A percentile compares a stretch with the other conserved stretches of the same genome.
These are phyloP conservation scores for Psophia crepitans DNA, from an alignment of 2,113 vertebrate genomes.

Conservation along the genomic window DNA sequence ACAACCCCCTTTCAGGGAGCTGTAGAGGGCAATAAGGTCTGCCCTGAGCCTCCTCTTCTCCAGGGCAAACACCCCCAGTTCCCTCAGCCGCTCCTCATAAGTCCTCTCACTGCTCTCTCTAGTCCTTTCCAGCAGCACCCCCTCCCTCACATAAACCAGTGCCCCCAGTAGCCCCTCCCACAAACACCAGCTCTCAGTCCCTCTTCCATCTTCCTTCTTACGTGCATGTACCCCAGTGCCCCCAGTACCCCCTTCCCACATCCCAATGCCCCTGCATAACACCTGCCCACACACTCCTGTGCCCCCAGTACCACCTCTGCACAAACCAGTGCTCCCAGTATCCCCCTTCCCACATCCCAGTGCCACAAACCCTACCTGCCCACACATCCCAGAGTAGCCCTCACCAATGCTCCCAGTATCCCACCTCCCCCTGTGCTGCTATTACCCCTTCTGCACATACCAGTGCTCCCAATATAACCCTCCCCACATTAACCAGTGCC, in stretches of 20 bases:
- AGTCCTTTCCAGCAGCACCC: neutral
- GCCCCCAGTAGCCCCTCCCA: neutral
- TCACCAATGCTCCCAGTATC: too few species aligned
- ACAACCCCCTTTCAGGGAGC: too few species aligned
- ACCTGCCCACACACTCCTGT: neutral
- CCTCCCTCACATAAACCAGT: too few species aligned
- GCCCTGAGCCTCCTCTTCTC: too few species aligned
- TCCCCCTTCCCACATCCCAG: neutral
- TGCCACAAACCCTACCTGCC: neutral
- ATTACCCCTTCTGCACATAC: neutral
- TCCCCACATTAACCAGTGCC: neutral
- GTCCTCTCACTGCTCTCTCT: neutral
- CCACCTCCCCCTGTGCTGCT: too few species aligned
- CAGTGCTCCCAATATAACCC: neutral
- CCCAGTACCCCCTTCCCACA: neutral
- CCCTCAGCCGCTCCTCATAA: too few species aligned
- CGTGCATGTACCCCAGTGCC: neutral
- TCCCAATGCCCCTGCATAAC: neutral
- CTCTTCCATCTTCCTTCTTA: neutral
- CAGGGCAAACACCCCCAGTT: too few species aligned
- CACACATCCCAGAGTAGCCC: too few species aligned
- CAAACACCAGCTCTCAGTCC: neutral
- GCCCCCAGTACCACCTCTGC: too few species aligned
- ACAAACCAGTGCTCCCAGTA: too few species aligned
- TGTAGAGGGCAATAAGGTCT: too few species aligned